These are phyloP conservation scores for Eupithecia inturbata DNA, from an alignment of 2,888 invertebrate species.

Conservation along the genomic window DNA sequence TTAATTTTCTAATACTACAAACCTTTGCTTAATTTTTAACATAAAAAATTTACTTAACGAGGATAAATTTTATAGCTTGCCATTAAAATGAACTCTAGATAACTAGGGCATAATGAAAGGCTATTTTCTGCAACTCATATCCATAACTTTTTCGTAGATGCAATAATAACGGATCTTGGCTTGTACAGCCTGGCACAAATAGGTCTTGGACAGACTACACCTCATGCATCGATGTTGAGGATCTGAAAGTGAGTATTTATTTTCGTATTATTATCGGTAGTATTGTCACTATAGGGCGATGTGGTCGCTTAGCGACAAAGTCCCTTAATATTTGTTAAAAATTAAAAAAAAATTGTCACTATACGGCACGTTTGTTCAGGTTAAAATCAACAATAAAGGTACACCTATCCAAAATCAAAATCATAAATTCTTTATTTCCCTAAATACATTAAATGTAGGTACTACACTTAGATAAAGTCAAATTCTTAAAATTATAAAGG, in stretches of 20 bases:
- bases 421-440: background rate
- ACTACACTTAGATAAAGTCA: no score
- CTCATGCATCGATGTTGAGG: slow-evolving; percentile 86
- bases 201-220: slow-evolving; percentile 89
- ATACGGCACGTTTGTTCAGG: background rate
- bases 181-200: slow-evolving; percentile 72
- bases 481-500: no score
- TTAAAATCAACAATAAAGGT: background rate
- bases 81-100: background rate
- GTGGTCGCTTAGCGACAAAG: no score
- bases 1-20: no score
- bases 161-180: slow-evolving; percentile 88
- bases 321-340: no score
- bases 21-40: background rate
- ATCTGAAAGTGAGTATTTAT: slow-evolving; percentile 80
- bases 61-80: background rate
- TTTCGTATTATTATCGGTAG: background rate
- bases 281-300: no score
- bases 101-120: background rate
- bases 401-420: no score
- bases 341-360: no score
- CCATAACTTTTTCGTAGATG: slow-evolving; percentile 78
- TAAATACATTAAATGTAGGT: background rate
- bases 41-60: background rate
- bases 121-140: background rate